Conservation (phyloP, 2,797 vertebrate genomes). For the Leptodactylus fallax region DNA sequence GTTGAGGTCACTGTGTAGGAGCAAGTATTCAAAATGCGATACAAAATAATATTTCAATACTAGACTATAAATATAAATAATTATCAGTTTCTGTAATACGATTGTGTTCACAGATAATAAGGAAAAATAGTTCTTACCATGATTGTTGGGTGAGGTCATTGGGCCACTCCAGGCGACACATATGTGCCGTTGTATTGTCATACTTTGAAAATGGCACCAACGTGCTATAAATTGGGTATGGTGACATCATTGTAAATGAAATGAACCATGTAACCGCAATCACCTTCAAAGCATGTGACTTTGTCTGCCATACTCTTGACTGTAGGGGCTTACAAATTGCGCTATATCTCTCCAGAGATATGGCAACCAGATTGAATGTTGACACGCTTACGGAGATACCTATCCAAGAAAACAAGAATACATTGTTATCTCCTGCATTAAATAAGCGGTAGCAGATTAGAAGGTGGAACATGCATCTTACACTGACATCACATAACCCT, state of each 20-base stretch:
- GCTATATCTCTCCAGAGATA: constrained; percentile 95
- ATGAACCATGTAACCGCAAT: constrained; percentile 91
- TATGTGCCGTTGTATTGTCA: constrained; percentile 91
- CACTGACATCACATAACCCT: not conserved
- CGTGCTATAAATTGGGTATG: constrained; percentile 92
- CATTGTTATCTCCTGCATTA: constrained; percentile 12
- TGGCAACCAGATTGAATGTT: constrained; percentile 96
- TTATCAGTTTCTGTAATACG: too few species aligned
- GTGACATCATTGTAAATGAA: constrained; percentile 92
- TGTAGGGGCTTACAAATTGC: constrained; percentile 96
- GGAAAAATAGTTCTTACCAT: constrained; percentile 83
- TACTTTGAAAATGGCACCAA: constrained; percentile 87
- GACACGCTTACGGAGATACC: constrained; percentile 95
- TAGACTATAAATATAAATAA: not conserved
- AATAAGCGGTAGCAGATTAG: not conserved
- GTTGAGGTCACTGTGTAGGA: not conserved
- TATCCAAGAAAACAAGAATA: constrained; percentile 67
- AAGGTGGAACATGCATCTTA: not conserved
- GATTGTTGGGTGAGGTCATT: constrained; percentile 87
- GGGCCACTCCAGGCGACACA: constrained; percentile 92
- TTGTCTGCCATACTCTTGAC: constrained; percentile 97
- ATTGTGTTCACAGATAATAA: not conserved
- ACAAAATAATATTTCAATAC: not conserved
- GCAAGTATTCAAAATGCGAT: not conserved
- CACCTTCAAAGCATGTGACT: constrained; percentile 93